Conservation (phyloP, 2,797 vertebrate genomes). For the Cottoperca gobio region DNA sequence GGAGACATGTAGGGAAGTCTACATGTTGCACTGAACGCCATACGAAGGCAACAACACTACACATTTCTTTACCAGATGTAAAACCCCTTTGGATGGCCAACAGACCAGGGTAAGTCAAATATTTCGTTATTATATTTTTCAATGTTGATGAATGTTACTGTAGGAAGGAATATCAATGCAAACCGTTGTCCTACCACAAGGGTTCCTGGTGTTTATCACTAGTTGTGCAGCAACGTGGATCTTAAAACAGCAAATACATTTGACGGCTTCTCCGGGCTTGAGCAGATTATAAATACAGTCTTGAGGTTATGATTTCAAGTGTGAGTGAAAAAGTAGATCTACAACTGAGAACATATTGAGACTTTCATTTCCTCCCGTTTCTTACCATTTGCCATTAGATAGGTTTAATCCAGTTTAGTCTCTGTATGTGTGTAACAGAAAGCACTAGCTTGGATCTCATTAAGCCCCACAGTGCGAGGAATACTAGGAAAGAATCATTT, state of each 20-base stretch:
- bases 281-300: not conserved
- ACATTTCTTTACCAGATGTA: not conserved
- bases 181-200: not conserved
- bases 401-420: not conserved
- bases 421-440: not conserved
- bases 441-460: not conserved
- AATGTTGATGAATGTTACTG: not conserved
- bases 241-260: not conserved
- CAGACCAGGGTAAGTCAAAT: conserved; percentile 45
- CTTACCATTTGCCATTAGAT: not conserved
- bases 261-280: not conserved
- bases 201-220: not conserved
- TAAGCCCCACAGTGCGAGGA: not conserved
- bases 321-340: not conserved
- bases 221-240: not conserved
- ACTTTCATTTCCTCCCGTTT: not conserved
- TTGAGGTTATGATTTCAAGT: not conserved
- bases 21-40: conserved; percentile 8
- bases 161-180: not conserved
- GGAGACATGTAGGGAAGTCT: conserved; percentile 28
- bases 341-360: not conserved
- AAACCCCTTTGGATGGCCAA: not conserved
- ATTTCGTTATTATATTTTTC: not conserved
- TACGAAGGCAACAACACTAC: not conserved
- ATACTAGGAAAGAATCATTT: not conserved